Evolutionary conservation across 2,113 vertebrate genomes (phyloP), one percentile per base, ranked within the genome.

Genomic region (Archocentrus centrarchus): DNA sequence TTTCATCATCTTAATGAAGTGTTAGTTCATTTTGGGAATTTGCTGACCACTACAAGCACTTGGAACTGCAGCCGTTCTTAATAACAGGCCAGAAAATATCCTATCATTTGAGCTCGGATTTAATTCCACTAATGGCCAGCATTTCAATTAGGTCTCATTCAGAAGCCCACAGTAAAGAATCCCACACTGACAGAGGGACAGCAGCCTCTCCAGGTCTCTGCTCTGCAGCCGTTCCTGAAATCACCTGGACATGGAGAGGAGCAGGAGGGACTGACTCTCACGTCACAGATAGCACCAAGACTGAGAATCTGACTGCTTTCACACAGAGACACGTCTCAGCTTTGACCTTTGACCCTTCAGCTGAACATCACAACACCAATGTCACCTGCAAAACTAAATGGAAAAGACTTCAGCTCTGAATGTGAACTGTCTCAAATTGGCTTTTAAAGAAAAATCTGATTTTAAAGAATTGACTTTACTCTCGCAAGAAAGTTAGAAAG

Each of bases 161-260:
- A 83, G 60, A 75, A 78, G 70, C 92, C 92, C 77, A 64, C 1
- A 14, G 11, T 94, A 61, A 24, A 2, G 32, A 1, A 79, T 80
- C 89, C 86, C 79, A 32, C 66, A 11, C 77, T 94, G 80, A 85
- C 13, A 2, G 91, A 83, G 41, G 90, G 87, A 75, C 61, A 80
- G 7, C 24, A 60, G 83, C 24, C 24, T 24, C 92, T 79, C 92
- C 91, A 57, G 86, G 82, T 66, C 80, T 88, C 76, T 95, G 94
- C 81, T 90, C 89, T 73, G 80, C 82, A 53, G 86, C 77, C 60
- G 47, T 10, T 41, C 90, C 92, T 37, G 0, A 63, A 1, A 83
- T 95, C 75, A 92, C 41, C 78, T 94, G 89, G 89, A 63, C 61
- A 63, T 86, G 88, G 85, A 68, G 61, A 59, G 37, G 70, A 84